Conservation (phyloP, 2,888 invertebrate species). For the Lomographa bimaculata region DNA sequence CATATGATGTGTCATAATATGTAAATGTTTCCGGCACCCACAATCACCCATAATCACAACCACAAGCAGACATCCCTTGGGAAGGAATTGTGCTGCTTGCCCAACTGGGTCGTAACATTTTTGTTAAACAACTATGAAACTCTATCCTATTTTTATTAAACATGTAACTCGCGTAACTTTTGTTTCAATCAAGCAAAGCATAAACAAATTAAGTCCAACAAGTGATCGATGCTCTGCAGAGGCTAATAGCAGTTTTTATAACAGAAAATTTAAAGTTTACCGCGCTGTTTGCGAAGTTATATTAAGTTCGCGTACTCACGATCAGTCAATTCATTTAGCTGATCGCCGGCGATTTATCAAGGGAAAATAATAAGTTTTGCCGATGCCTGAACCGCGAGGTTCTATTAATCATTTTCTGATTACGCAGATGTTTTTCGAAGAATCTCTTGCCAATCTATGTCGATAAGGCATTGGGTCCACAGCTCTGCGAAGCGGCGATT, state of each 20-base stretch:
- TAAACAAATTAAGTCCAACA: constrained; percentile 12
- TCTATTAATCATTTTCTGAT: constrained; percentile 27
- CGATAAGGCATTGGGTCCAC: constrained; percentile 4
- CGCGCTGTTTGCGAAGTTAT: constrained; percentile 16
- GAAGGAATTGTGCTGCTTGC: too few relatives aligned
- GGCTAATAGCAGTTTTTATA: constrained; percentile 17
- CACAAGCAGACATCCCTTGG: too few relatives aligned
- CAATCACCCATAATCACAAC: too few relatives aligned
- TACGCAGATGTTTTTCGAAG: constrained; percentile 22
- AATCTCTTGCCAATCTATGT: constrained; percentile 12
- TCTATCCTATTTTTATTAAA: too few relatives aligned
- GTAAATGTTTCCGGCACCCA: too few relatives aligned
- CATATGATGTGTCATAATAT: too few relatives aligned
- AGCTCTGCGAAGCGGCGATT: too few relatives aligned
- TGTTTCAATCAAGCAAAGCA: too few relatives aligned
- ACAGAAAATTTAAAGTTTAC: constrained; percentile 17
- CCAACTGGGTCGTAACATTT: too few relatives aligned
- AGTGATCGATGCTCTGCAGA: constrained; percentile 17
- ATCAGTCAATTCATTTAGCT: constrained; percentile 27
- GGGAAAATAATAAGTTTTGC: constrained; percentile 21
- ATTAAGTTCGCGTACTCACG: constrained; percentile 19
- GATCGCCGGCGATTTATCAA: constrained; percentile 23
- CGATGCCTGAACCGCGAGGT: constrained; percentile 11
- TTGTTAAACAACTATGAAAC: too few relatives aligned
- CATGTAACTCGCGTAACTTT: too few relatives aligned